phyloP scores from a whole-genome alignment of 2,113 vertebrate species.

The Anguilla rostrata region DNA sequence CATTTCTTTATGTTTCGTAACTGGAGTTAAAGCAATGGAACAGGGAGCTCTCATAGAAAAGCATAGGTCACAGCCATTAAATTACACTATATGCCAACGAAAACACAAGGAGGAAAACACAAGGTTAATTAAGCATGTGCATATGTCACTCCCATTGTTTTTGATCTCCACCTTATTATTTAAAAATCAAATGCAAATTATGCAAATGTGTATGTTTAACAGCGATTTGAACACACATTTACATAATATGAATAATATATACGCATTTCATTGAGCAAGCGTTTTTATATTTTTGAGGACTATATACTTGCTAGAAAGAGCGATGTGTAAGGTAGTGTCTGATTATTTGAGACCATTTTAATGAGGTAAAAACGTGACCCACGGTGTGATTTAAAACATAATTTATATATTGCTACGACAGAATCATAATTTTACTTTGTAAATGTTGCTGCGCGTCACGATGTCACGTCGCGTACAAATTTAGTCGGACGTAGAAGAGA shows the following conservation, averaged over 20 bases:
- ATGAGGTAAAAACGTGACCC: background rate
- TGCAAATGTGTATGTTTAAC: background rate
- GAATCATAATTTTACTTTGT: background rate
- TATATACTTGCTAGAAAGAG: background rate
- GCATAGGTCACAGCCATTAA: no score
- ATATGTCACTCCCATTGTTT: background rate
- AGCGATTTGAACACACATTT: background rate
- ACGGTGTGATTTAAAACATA: background rate
- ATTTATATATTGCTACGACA: background rate
- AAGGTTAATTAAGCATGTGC: background rate
- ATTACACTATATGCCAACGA: background rate
- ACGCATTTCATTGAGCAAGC: background rate
- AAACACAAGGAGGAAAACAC: background rate
- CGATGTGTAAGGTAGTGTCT: background rate
- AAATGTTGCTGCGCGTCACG: background rate
- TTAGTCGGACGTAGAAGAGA: background rate
- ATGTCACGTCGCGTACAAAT: background rate
- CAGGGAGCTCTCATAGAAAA: no score
- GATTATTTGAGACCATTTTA: background rate
- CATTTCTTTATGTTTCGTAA: no score
- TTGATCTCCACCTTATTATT: background rate
- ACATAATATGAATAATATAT: background rate
- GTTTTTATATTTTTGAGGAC: background rate
- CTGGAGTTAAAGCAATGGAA: no score
- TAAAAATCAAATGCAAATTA: background rate